Evolutionary conservation across 2,797 vertebrate genomes (phyloP).

Genomic region (Mico argentatus): DNA sequence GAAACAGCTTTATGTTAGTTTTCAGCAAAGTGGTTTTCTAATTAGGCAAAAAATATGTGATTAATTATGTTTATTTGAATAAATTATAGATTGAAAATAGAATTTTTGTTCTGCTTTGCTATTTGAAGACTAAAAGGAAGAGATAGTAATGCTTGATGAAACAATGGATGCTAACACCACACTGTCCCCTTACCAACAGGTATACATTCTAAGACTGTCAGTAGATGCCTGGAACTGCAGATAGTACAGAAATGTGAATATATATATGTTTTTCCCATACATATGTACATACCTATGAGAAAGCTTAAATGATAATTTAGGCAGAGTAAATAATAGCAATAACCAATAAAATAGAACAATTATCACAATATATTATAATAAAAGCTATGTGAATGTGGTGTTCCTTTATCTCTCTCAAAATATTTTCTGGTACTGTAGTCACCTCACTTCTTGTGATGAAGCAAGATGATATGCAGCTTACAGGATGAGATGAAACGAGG

Average conservation of each 20-base stretch:
- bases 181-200: neutral
- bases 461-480: neutral
- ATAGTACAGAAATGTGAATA: neutral
- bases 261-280: neutral
- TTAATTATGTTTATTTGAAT: neutral
- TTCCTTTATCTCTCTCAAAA: neutral
- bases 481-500: neutral
- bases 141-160: neutral
- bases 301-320: neutral
- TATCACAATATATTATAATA: neutral
- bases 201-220: neutral
- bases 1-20: constrained; percentile 45
- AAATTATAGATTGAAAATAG: neutral
- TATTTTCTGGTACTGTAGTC: neutral
- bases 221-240: neutral
- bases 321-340: neutral
- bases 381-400: neutral
- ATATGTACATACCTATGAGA: neutral
- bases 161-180: neutral
- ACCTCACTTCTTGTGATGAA: neutral
- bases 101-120: neutral
- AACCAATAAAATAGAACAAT: neutral
- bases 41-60: neutral
- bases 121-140: neutral
- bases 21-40: constrained; percentile 64